Conservation (phyloP, 2,113 vertebrate genomes). For the Thamnaconus septentrionalis region DNA sequence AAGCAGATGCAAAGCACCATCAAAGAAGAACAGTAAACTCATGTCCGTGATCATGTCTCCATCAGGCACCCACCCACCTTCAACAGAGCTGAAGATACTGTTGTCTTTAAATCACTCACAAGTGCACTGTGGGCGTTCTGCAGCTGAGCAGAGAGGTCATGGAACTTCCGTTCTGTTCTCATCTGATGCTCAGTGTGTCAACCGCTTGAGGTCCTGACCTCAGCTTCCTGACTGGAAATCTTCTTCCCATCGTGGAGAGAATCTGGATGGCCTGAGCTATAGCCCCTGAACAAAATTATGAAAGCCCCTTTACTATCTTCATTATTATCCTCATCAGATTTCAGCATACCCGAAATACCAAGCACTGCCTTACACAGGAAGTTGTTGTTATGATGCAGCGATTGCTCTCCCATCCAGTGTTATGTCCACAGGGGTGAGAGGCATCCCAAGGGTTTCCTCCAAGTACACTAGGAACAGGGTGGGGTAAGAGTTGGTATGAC, state of each 20-base stretch:
- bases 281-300: slow-evolving; percentile 27
- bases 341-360: slow-evolving; percentile 12
- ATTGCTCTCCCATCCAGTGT: slow-evolving; percentile 74
- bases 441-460: slow-evolving; percentile 69
- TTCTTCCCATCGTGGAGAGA: slow-evolving; percentile 73
- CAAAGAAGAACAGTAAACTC: not conserved
- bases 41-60: not conserved
- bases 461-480: slow-evolving; percentile 28
- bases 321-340: slow-evolving; percentile 25
- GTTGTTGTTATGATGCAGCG: slow-evolving; percentile 74
- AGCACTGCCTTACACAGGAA: slow-evolving; percentile 79
- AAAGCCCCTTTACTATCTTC: slow-evolving; percentile 29
- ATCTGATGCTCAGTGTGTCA: slow-evolving; percentile 51
- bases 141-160: slow-evolving; percentile 62
- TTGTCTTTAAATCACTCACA: slow-evolving; percentile 65
- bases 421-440: slow-evolving; percentile 80
- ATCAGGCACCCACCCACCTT: slow-evolving; percentile 43
- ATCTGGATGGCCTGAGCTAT: slow-evolving; percentile 78
- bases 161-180: slow-evolving; percentile 47
- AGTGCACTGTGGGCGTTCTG: slow-evolving; percentile 50
- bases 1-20: slow-evolving; percentile 12
- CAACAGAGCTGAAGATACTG: slow-evolving; percentile 5
- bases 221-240: slow-evolving; percentile 53
- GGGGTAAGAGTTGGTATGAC: not conserved
- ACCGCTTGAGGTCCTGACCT: slow-evolving; percentile 65